Conservation (phyloP, 1,140 invertebrate species). For the Notospermus geniculatus region DNA sequence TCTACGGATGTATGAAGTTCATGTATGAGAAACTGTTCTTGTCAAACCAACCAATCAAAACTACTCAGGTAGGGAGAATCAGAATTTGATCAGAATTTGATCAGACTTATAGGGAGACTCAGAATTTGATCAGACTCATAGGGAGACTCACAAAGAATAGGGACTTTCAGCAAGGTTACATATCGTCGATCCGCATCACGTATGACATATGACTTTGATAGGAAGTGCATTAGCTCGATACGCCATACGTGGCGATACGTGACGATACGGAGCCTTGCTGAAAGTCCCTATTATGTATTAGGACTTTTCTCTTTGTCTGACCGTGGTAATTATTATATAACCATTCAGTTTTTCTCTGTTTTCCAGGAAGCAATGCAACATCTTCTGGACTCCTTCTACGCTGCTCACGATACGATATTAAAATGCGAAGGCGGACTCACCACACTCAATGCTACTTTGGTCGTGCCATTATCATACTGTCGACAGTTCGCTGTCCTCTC, state of each 20-base stretch:
- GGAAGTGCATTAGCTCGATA: too few relatives aligned
- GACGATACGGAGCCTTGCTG: too few relatives aligned
- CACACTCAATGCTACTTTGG: slow-evolving; percentile 77
- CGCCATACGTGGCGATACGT: too few relatives aligned
- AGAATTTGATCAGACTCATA: too few relatives aligned
- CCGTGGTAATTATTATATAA: too few relatives aligned
- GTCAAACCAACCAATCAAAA: slow-evolving; percentile 43
- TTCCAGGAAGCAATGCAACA: slow-evolving; percentile 75
- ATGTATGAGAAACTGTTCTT: slow-evolving; percentile 75
- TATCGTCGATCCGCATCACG: too few relatives aligned
- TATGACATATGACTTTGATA: too few relatives aligned
- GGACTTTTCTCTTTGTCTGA: too few relatives aligned
- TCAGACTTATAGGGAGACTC: not conserved
- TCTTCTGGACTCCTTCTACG: slow-evolving; percentile 79
- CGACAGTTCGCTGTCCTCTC: slow-evolving; percentile 77
- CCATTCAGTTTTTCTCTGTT: slow-evolving; percentile 19
- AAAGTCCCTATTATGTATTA: too few relatives aligned
- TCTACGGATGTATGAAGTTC: slow-evolving; percentile 83
- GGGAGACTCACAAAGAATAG: too few relatives aligned
- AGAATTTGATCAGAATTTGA: not conserved
- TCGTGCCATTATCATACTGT: slow-evolving; percentile 65
- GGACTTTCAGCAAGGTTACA: too few relatives aligned
- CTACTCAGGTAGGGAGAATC: slow-evolving; percentile 53
- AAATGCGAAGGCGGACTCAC: slow-evolving; percentile 83
- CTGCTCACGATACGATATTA: slow-evolving; percentile 82